phyloP scores from a whole-genome alignment of 2,888 invertebrate species.

The Camptogramma bilineatum region DNA sequence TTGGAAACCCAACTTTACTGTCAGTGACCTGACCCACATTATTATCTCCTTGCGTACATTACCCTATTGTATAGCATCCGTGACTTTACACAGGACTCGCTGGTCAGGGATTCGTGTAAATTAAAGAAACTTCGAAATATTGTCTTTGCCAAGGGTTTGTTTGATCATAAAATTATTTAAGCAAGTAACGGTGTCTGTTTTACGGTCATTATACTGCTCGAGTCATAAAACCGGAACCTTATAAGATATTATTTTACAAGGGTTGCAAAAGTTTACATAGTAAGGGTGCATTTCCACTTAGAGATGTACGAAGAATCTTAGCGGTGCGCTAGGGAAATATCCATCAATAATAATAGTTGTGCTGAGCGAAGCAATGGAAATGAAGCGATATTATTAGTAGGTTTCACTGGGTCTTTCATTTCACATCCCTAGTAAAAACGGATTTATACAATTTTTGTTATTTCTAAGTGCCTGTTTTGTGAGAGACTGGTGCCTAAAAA shows the following conservation, averaged over 20 bases:
- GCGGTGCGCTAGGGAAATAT: too few species aligned
- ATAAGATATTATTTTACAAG: background rate
- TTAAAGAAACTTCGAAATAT: constrained; percentile 35
- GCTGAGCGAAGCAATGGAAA: too few species aligned
- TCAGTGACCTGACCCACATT: constrained; percentile 31
- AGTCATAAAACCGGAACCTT: background rate
- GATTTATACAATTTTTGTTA: too few species aligned
- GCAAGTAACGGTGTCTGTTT: constrained; percentile 22
- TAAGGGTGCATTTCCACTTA: too few species aligned
- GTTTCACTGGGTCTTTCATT: too few species aligned
- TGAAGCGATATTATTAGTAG: too few species aligned
- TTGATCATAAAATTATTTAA: constrained; percentile 39
- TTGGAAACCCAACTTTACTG: background rate
- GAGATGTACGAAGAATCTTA: too few species aligned
- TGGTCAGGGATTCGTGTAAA: constrained; percentile 35
- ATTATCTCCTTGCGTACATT: constrained; percentile 28
- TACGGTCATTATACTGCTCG: background rate
- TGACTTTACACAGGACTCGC: constrained; percentile 41
- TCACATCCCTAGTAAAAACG: too few species aligned
- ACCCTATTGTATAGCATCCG: constrained; percentile 12
- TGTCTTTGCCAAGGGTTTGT: constrained; percentile 31
- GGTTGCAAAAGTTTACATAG: too few species aligned
- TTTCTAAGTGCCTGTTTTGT: too few species aligned
- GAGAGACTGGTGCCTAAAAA: too few species aligned
- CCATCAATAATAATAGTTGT: too few species aligned